phyloP scores from a whole-genome alignment of 2,888 invertebrate species.

The Melanotus villosus region DNA sequence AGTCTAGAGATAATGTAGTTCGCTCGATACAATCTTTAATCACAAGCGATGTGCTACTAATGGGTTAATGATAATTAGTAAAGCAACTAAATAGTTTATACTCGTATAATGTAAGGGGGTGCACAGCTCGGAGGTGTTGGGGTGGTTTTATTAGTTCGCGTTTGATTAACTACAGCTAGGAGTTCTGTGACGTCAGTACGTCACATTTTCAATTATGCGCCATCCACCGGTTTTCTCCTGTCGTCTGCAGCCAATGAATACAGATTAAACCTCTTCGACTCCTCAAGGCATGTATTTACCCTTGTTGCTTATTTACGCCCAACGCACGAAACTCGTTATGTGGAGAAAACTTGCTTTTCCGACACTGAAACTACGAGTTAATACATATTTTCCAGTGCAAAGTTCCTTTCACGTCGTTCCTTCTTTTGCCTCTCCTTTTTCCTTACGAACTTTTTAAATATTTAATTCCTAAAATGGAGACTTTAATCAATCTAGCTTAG shows the following conservation, averaged over 20 bases:
- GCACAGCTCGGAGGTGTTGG: conserved; percentile 38
- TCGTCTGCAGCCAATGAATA: conserved; percentile 58
- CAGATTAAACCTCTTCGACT: conserved; percentile 55
- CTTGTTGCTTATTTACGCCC: conserved; percentile 58
- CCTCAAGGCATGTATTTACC: conserved; percentile 53
- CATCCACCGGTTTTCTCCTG: conserved; percentile 53
- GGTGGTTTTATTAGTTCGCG: conserved; percentile 46
- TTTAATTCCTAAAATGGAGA: conserved; percentile 41
- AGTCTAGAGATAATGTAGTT: conserved; percentile 26
- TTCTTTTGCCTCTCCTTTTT: conserved; percentile 12
- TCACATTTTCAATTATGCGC: conserved; percentile 57
- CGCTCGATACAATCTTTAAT: conserved; percentile 35
- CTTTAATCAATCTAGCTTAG: conserved; percentile 45
- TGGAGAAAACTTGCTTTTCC: conserved; percentile 49
- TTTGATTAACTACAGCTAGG: conserved; percentile 45
- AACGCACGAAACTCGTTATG: conserved; percentile 63
- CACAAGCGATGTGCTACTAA: conserved; percentile 33
- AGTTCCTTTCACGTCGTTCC: neutral
- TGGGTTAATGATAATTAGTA: conserved; percentile 45
- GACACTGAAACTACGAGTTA: conserved; percentile 33
- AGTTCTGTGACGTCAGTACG: conserved; percentile 47
- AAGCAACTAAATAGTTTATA: conserved; percentile 43
- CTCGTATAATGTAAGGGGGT: conserved; percentile 19
- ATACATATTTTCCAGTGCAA: conserved; percentile 33
- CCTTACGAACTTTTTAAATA: conserved; percentile 34